These are phyloP conservation scores for Gadopsis marmoratus DNA, from an alignment of 2,797 vertebrate genomes.

Conservation along the genomic window DNA sequence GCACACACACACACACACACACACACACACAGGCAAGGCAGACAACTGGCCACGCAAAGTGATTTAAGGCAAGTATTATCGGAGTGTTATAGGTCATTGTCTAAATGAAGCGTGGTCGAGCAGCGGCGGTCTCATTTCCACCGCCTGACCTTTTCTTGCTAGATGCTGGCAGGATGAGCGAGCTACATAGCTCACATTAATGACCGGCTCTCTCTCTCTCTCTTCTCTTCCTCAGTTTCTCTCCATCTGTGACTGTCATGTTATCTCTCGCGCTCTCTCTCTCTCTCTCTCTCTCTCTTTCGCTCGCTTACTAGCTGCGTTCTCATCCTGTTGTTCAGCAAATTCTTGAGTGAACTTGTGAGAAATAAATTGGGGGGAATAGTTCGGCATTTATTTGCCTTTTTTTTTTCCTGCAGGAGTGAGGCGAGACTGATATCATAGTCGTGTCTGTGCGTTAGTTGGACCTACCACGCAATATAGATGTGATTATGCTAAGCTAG, in stretches of 20 bases:
- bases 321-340: constrained; percentile 46
- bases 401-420: not conserved
- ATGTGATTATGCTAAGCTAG: not conserved
- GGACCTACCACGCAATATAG: no score
- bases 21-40: constrained; percentile 46
- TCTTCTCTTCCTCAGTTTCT: constrained; percentile 49
- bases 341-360: constrained; percentile 52
- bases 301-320: not conserved
- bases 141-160: constrained; percentile 84
- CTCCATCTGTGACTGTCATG: constrained; percentile 57
- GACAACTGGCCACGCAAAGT: constrained; percentile 72
- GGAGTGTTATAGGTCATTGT: constrained; percentile 83
- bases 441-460: not conserved
- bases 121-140: constrained; percentile 80
- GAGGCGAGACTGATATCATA: constrained; percentile 1
- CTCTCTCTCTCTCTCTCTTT: constrained; percentile 9
- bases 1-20: constrained; percentile 16
- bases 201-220: constrained; percentile 72
- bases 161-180: constrained; percentile 78
- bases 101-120: constrained; percentile 81
- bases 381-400: not conserved
- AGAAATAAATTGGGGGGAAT: constrained; percentile 58
- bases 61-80: constrained; percentile 83
- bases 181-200: constrained; percentile 81
- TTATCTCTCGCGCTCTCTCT: constrained; percentile 42